Evolutionary conservation across 2,113 vertebrate species (phyloP).

Genomic region (Notiomystis cincta): DNA sequence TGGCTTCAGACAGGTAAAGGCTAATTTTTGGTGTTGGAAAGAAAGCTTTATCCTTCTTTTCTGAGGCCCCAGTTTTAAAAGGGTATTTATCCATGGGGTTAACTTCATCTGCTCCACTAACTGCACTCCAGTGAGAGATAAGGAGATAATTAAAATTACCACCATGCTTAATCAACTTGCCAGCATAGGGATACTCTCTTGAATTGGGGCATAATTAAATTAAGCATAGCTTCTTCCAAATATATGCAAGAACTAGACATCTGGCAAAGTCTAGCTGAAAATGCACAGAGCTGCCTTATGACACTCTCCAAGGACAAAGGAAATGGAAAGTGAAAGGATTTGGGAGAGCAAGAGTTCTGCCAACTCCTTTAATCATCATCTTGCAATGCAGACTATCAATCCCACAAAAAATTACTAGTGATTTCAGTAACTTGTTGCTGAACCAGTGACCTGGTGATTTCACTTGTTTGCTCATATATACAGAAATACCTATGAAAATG

Average conservation of each 20-base stretch:
- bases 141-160: constrained; percentile 63
- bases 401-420: background rate
- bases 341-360: background rate
- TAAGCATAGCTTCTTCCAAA: constrained; percentile 55
- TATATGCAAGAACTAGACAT: constrained; percentile 33
- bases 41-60: background rate
- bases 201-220: constrained; percentile 55
- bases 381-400: background rate
- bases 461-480: background rate
- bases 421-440: background rate
- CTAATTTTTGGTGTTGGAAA: background rate
- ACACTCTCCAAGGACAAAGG: constrained; percentile 24
- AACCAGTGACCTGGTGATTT: background rate
- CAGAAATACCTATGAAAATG: background rate
- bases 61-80: background rate
- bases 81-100: constrained; percentile 13
- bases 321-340: constrained; percentile 9
- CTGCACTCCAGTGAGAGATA: constrained; percentile 48
- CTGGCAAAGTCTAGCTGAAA: constrained; percentile 43
- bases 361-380: background rate
- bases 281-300: constrained; percentile 4
- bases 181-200: constrained; percentile 49
- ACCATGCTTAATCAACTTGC: constrained; percentile 57
- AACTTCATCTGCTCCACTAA: constrained; percentile 37
- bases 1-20: background rate